phyloP scores from a whole-genome alignment of 2,113 vertebrate species.

The Macaca mulatta region DNA sequence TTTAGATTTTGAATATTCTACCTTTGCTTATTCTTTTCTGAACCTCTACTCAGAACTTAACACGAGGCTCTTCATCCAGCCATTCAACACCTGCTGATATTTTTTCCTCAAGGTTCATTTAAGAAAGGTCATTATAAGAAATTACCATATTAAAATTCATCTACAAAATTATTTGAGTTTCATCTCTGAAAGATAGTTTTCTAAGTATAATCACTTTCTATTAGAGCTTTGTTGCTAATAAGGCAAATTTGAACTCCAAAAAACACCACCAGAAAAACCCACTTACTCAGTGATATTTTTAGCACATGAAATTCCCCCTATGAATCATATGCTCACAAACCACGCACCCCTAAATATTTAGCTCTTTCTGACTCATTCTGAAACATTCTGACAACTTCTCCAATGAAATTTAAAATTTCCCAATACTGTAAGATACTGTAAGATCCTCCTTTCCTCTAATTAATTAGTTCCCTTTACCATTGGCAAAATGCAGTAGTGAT shows the following conservation, averaged over 20 bases:
- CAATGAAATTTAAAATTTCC: conserved; percentile 71
- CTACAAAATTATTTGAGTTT: conserved; percentile 25
- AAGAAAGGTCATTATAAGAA: conserved; percentile 45
- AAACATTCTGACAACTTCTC: conserved; percentile 76
- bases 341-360: conserved; percentile 64
- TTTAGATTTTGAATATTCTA: not conserved
- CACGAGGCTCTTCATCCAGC: not conserved
- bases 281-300: conserved; percentile 68
- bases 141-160: conserved; percentile 39
- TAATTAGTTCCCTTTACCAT: conserved; percentile 80
- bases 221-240: conserved; percentile 51
- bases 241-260: conserved; percentile 27
- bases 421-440: conserved; percentile 80
- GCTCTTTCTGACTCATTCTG: conserved; percentile 75
- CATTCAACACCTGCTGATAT: not conserved
- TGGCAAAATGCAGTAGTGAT: conserved; percentile 74
- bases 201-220: conserved; percentile 36
- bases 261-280: conserved; percentile 23
- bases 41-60: not conserved
- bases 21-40: not conserved
- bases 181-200: conserved; percentile 22
- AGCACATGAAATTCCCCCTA: conserved; percentile 70
- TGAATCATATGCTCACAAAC: conserved; percentile 68
- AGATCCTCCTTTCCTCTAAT: conserved; percentile 83
- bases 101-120: conserved; percentile 47